A percentile compares a stretch with the other conserved stretches of the same genome.
phyloP scores from a whole-genome alignment of 2,888 invertebrate genomes.

The Drosophila helvetica region DNA sequence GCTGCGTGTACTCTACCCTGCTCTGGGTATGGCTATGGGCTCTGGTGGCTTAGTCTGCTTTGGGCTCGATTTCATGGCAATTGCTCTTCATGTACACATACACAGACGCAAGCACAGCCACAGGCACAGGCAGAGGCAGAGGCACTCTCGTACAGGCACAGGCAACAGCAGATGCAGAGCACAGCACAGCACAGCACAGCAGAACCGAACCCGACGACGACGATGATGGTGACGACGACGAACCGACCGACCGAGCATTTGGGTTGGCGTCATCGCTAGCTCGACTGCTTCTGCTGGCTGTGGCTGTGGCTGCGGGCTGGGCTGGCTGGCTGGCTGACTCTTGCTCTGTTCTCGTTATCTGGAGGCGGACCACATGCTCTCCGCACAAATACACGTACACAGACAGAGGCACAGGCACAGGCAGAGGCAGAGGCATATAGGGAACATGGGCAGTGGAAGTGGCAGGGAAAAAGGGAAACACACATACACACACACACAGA shows the following conservation, averaged over 20 bases:
- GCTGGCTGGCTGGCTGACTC: constrained; percentile 21
- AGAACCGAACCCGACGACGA: constrained; percentile 43
- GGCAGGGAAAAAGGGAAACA: constrained; percentile 20
- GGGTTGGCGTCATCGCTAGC: constrained; percentile 74
- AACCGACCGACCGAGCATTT: constrained; percentile 26
- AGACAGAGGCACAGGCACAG: constrained; percentile 9
- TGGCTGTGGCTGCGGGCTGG: constrained; percentile 1
- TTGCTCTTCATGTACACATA: constrained; percentile 44
- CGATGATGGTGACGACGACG: constrained; percentile 13
- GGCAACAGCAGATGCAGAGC: constrained; percentile 2
- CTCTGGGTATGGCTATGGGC: constrained; percentile 21
- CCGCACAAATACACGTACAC: constrained; percentile 21
- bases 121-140: constrained; percentile 21
- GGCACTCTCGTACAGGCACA: background rate
- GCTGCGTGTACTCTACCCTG: constrained; percentile 56
- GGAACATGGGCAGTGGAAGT: constrained; percentile 37
- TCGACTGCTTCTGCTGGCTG: constrained; percentile 53
- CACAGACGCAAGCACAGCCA: constrained; percentile 8
- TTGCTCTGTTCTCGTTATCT: constrained; percentile 64
- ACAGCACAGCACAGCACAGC: background rate
- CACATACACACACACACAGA: constrained; percentile 3
- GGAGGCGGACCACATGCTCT: constrained; percentile 76
- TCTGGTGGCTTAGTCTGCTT: constrained; percentile 17
- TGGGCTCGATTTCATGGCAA: constrained; percentile 78
- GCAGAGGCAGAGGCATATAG: constrained; percentile 11